Base-by-base conservation (phyloP, 1,140 invertebrate species). In the Scaptodrosophila lebanonensis region DNA sequence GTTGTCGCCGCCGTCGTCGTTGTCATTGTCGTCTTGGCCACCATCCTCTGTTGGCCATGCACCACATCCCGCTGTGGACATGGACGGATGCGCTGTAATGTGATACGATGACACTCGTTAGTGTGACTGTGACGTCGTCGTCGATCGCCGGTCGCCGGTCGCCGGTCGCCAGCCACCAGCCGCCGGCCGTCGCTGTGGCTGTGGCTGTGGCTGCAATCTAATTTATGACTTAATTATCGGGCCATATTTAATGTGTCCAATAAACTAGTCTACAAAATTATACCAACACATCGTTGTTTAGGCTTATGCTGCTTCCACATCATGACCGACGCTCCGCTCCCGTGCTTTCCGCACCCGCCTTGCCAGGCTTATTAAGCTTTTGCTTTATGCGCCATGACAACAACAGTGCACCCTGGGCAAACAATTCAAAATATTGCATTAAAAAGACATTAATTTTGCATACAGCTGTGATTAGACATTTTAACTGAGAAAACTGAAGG, bases 171-270 rank as follows among this genome's bases (percentile, higher is more conserved):
- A n/a, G n/a, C n/a, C n/a, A n/a, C n/a, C n/a, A n/a, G n/a, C n/a
- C n/a, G n/a, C n/a, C n/a, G n/a, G n/a, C n/a, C n/a, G 60, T 52
- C 56, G 68, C 40, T 39, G 27, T 43, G 42, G 15, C 3, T 11
- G 52, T 51, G 27, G 59, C 72, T 50, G 61, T 61, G 60, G 65
- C 66, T 71, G 66, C 77, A 84, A 86, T 84, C 84, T 86, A 86
- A 86, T 86, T 86, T 86, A 86, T 86, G 84, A 86, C 84, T 86
- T 86, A 86, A 86, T 86, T 86, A 86, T 85, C 84, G 71, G 79
- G 84, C 84, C 83, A 86, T 86, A 86, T 85, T 85, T 86, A 86
- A 86, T 86, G 84, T 85, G 84, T 84, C 79, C 84, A 86, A 86
- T 86, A 86, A 86, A 86, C 75, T 84, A 83, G 67, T 83, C 68